Conservation (phyloP, 1,140 invertebrate genomes). For the Anoplophora glabripennis region DNA sequence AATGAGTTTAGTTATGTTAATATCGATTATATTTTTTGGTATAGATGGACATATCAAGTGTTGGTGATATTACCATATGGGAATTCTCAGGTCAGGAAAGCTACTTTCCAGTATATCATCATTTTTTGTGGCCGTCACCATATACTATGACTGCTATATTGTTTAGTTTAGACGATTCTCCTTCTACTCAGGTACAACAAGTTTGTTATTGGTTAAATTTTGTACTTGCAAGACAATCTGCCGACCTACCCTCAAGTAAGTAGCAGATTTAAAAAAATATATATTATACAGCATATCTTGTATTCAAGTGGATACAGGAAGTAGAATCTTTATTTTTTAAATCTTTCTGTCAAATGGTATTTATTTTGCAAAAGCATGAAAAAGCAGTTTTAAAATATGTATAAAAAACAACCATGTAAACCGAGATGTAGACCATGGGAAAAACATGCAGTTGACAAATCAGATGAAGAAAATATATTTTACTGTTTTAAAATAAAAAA, state of each 20-base stretch:
- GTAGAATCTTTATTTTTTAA: no score
- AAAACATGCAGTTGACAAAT: no score
- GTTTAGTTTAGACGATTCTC: slow-evolving; percentile 71
- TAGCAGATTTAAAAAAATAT: slow-evolving; percentile 10
- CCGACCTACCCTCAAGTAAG: slow-evolving; percentile 63
- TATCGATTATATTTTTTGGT: slow-evolving; percentile 22
- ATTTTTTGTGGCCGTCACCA: slow-evolving; percentile 41
- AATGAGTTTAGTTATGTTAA: no score
- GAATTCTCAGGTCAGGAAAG: slow-evolving; percentile 81
- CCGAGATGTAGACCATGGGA: no score
- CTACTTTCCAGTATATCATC: slow-evolving; percentile 75
- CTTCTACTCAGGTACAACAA: slow-evolving; percentile 70
- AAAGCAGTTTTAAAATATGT: no score
- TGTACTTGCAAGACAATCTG: slow-evolving; percentile 68
- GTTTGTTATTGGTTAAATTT: slow-evolving; percentile 80
- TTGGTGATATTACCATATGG: slow-evolving; percentile 72
- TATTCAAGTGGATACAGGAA: no score
- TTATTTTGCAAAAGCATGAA: no score
- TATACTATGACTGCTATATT: slow-evolving; percentile 60
- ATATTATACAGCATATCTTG: not conserved
- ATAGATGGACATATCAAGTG: slow-evolving; percentile 55
- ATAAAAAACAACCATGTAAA: no score
- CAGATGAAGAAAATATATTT: no score
- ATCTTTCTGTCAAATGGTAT: no score
- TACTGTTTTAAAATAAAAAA: no score